Evolutionary conservation across 2,888 invertebrate genomes (phyloP), one percentile per base, ranked within the genome.

Genomic region (Phragmatobia fuliginosa): DNA sequence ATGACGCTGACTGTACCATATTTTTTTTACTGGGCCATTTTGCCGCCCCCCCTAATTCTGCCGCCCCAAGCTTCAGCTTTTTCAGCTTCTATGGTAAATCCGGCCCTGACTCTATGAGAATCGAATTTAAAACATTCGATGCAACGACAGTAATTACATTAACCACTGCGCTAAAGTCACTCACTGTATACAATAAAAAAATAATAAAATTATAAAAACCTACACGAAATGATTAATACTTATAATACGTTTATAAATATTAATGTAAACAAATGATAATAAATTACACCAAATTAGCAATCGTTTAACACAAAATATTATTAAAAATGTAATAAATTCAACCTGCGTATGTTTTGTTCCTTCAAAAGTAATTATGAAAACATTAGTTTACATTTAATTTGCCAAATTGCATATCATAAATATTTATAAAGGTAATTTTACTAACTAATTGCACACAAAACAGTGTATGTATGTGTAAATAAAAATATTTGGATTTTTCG

Each of bases 381-480:
- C 60, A 61, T 36, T 33, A n/a, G n/a, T 60, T 33, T 11, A 60
- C 33, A 60, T 60, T 60, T 14, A 33, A 36, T 33, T 36, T 61
- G 60, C 60, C 36, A 33, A 61, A 56, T 56, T 56, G 28, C 28
- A 14, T 56, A 5, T 25, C 14, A 56, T 56, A 62, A 62, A 41
- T 62, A 62, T 62, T 62, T 62, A 62, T 62, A 31, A 62, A 18
- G 18, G 21, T 31, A 28, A 28, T 21, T 28, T 14, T 16, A 14
- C 1, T 56, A 28, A 28, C 56, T 56, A 28, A 56, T 1, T 28
- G 41, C 41, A n/a, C n/a, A n/a, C n/a, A 62, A 18, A 62, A 41
- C 62, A 49, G 49, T 49, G 36, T 38, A 38, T 49, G 28, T n/a
- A 62, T 62, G 25, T 61, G 21, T 38, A 8, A 62, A 18, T 38